Evolutionary conservation across 2,113 vertebrate species (phyloP), one percentile per base, ranked within the genome.

Genomic region (Prunella fulvescens): DNA sequence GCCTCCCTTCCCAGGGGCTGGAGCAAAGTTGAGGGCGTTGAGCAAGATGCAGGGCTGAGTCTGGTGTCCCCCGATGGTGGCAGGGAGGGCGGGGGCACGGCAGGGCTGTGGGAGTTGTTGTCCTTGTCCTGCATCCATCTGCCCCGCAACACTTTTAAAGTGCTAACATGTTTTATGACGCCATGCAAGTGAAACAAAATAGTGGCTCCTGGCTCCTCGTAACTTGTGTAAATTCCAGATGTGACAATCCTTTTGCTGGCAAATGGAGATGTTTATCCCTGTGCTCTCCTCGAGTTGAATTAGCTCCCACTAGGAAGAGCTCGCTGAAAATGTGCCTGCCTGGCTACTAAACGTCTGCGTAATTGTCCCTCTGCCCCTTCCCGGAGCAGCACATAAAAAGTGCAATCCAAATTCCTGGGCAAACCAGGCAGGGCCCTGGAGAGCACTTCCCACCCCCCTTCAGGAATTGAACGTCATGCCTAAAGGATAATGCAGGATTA

Each of bases 401-500:
- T 25, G 60, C 91, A 84, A 94, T 96, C 85, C 90, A 80, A 94
- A 92, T 95, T 94, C 94, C 70, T 78, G 88, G 93, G 92, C 80
- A 93, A 93, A 90, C 84, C 90, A 89, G 67, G 87, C 64, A 71
- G 80, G 79, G 86, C 71, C 54, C 93, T 88, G 39, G 86, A 93
- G 81, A 93, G 80, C 88, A 81, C 64, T 94, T 95, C 67, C 69
- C 70, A 53, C 79, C 81, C 58, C 50, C 67, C 81, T 95, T 89
- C 78, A 91, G 85, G 92, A 95, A 81, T 50, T 90, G 94, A 70
- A 86, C 35, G 31, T 96, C 93, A 92, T 88, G 95, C 91, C 94
- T 91, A 62, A 74, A 93, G 93, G 87, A 93, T 96, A 94, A 96
- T 60, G 74, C 66, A 58, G 88, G 95, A 97, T 97, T 97, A 95